These are phyloP conservation scores for Pantherophis vulpinus DNA, from an alignment of 2,797 vertebrate species.

Conservation along the genomic window DNA sequence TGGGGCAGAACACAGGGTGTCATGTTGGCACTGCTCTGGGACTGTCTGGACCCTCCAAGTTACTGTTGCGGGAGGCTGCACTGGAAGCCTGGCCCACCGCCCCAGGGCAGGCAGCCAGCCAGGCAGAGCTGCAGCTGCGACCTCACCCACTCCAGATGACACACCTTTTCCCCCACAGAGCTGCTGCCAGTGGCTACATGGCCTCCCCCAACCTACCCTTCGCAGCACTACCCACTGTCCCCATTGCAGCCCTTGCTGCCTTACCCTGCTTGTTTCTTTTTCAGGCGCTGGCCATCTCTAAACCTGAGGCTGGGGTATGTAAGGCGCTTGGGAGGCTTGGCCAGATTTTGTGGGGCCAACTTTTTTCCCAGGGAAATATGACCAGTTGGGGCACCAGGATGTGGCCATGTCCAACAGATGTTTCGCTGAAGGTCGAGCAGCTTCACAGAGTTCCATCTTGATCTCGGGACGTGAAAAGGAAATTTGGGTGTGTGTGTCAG, in stretches of 20 bases:
- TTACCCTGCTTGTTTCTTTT: background rate
- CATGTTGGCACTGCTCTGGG: no score
- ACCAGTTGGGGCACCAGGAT: conserved; percentile 86
- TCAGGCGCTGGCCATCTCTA: conserved; percentile 85
- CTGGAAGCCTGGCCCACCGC: background rate
- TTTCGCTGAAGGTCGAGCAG: background rate
- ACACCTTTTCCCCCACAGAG: no score
- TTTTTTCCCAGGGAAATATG: conserved; percentile 80
- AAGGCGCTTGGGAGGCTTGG: background rate
- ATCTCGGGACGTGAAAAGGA: fast-evolving
- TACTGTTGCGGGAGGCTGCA: no score
- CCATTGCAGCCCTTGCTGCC: background rate
- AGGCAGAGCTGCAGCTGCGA: no score
- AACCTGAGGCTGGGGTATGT: conserved; percentile 97
- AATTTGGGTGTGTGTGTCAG: no score
- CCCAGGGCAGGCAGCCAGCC: no score
- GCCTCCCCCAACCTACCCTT: conserved; percentile 49
- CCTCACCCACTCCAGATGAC: no score
- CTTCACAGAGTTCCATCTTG: background rate
- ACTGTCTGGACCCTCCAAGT: no score
- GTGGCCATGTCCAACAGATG: fast-evolving
- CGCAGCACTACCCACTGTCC: conserved; percentile 63
- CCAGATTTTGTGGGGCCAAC: no score
- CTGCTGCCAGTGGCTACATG: conserved; percentile 74
- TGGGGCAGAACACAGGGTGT: no score